Base-by-base conservation (phyloP, 2,888 invertebrate genomes). In the Acanthosepion pharaonis region DNA sequence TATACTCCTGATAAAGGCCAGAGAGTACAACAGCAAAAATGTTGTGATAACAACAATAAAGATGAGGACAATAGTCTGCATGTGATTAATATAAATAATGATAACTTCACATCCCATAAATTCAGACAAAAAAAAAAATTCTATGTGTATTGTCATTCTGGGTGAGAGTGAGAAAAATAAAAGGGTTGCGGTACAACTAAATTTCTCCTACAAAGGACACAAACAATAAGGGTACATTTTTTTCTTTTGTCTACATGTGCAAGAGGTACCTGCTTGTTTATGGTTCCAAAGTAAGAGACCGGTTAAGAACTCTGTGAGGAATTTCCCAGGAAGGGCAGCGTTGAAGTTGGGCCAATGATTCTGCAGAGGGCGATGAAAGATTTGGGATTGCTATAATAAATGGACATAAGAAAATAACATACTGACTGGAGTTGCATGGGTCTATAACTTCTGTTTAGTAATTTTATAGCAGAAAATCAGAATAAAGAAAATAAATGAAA, bases 181-280 rank as follows among this genome's bases (percentile, higher is more conserved):
- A 78, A 23, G 59, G 23, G n/a, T 78, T 78, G n/a, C 78, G 33
- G 18, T n/a, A 11, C 4, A 3, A 15, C 78, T 78, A n/a, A 23
- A 78, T n/a, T 78, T n/a, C n/a, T 9, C 6, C 11, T 9, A 78
- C 28, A 9, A 28, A 0, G n/a, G 3, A n/a, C 55, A 55, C 23
- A 59, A 20, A 23, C 6, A 23, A 59, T 23, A 33, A 78, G 78
- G 20, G 78, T 78, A 5, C 18, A 8, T n/a, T 78, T 78, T 78
- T 4, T 78, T n/a, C 3, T 78, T 33, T n/a, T n/a, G n/a, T 15
- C 1, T n/a, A 78, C 11, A 33, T 78, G 78, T 18, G n/a, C 78
- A 78, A 78, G 78, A 93, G 48, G 93, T 93, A 93, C 93, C 93
- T 93, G 51, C 49, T n/a, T n/a, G 18, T 93, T 93, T 93, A 93